Base-by-base conservation (phyloP, 2,888 invertebrate species). In the Poecilobothrus nobilitatus region DNA sequence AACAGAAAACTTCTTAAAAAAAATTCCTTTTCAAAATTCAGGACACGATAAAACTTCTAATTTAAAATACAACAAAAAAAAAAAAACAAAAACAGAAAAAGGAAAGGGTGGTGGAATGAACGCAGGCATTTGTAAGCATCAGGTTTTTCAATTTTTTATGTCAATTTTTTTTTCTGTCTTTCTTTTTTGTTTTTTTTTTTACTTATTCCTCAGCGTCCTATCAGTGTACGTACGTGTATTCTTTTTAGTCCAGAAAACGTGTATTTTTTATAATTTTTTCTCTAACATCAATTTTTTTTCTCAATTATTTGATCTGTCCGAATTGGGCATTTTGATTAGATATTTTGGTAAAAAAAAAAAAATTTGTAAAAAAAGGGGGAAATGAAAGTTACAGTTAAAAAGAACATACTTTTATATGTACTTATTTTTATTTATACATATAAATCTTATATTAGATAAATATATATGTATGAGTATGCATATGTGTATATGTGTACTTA, bases 1-100 rank as follows among this genome's bases (percentile, higher is more conserved):
- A 53, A 44, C 10, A 15, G 12, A 53, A 53, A 53, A 12, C 41
- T 41, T 53, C 18, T 53, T 2, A 53, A 53, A 12, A 6, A 18
- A 53, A 37, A 18, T 75, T 76, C 63, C 77, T 78, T 78, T 80
- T 80, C 78, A 80, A 80, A 80, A 79, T 79, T 80, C 79, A 80
- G 79, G 79, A 78, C 79, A 79, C 79, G 80, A 78, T 79, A 76
- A 79, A 80, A 78, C 79, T 80, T 80, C 80, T 80, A 79, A 79
- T 79, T 79, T 79, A 80, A 79, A 80, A 77, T 76, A 74, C 71
- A 34, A 22, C 62, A 37, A 27, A n/a, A 44, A 18, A 9, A 67
- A 44, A 44, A 44, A 44, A 44, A 15, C 6, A 44, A 9, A 44
- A 44, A 12, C 15, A 44, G 12, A 44, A 66, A 67, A 68, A 4